phyloP scores from a whole-genome alignment of 1,140 invertebrate species.

The Listronotus bonariensis region DNA sequence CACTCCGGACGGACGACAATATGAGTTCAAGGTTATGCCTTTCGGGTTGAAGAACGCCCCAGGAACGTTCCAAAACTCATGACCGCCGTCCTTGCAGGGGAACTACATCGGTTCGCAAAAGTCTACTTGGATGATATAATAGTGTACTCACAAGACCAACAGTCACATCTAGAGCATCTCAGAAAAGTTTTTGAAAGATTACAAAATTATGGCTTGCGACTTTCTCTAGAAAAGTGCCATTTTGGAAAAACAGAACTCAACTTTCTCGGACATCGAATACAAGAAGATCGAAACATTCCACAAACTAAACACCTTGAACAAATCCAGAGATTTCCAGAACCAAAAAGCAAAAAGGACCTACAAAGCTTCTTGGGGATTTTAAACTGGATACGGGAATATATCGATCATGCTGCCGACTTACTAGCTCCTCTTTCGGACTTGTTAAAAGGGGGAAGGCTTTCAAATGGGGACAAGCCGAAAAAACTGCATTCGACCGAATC shows the following conservation, averaged over 20 bases:
- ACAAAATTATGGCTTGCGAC: constrained; percentile 1
- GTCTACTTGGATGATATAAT: constrained; percentile 39
- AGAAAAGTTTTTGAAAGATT: constrained; percentile 15
- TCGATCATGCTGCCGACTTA: constrained; percentile 32
- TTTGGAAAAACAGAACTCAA: not conserved
- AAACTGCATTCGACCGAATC: constrained; percentile 39
- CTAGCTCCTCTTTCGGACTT: constrained; percentile 33
- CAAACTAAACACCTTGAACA: constrained; percentile 8
- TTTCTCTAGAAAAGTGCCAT: constrained; percentile 16
- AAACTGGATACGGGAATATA: constrained; percentile 46
- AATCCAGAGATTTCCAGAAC: not conserved
- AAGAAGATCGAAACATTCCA: constrained; percentile 1
- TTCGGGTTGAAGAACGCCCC: constrained; percentile 44
- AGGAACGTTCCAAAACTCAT: constrained; percentile 38
- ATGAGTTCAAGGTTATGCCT: constrained; percentile 43
- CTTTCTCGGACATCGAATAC: constrained; percentile 24
- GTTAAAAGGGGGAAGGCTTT: constrained; percentile 29
- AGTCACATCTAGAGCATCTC: constrained; percentile 11
- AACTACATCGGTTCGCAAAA: constrained; percentile 17
- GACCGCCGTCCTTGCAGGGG: constrained; percentile 29
- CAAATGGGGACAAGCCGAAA: not conserved
- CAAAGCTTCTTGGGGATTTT: constrained; percentile 39
- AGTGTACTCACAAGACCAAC: not conserved
- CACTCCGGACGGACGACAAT: constrained; percentile 41
- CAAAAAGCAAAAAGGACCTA: constrained; percentile 27